Conservation (phyloP, 2,888 invertebrate genomes). For the Pharmacophagus antenor region DNA sequence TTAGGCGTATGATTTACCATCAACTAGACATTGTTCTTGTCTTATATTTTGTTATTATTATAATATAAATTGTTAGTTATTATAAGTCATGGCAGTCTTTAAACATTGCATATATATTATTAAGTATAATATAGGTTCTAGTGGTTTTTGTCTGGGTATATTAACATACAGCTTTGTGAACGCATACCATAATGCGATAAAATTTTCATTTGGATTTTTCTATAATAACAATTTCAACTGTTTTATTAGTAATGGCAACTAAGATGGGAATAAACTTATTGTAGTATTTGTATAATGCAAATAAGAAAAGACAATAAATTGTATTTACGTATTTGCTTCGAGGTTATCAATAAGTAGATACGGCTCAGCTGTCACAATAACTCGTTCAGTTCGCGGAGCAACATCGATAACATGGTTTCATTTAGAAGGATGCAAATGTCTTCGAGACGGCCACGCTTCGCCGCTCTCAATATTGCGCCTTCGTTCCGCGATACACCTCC, state of each 20-base stretch:
- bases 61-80: no score
- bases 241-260: no score
- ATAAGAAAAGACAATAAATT: conserved; percentile 26
- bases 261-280: conserved; percentile 1
- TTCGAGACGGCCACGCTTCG: conserved; percentile 53
- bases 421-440: conserved; percentile 67
- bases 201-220: background rate
- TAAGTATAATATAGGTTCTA: no score
- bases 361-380: conserved; percentile 46
- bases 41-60: no score
- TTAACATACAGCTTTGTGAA: no score
- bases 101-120: no score
- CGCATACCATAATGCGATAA: no score
- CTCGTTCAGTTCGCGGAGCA: conserved; percentile 52
- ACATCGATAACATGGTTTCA: conserved; percentile 60
- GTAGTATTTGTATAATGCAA: conserved; percentile 12
- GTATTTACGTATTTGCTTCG: conserved; percentile 28
- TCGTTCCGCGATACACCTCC: conserved; percentile 41
- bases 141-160: no score
- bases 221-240: background rate
- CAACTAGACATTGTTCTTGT: no score
- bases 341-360: conserved; percentile 35
- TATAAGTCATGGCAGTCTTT: no score
- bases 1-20: no score
- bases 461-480: conserved; percentile 64